A percentile compares a stretch with the other conserved stretches of the same genome.
Conservation (phyloP, 1,140 invertebrate species). For the Cepaea nemoralis region DNA sequence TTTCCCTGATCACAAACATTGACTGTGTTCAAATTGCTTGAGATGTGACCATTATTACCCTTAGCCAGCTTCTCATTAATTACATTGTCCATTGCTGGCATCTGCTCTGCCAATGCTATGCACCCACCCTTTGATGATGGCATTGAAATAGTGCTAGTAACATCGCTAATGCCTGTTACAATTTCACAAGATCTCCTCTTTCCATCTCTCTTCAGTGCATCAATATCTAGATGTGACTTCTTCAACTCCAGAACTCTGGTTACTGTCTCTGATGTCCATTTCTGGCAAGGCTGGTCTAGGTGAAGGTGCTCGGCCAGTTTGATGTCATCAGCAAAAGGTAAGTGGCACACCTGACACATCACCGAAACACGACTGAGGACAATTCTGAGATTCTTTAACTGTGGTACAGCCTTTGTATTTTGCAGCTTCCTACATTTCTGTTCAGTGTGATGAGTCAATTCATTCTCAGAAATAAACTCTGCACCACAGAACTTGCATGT, state of each 20-base stretch:
- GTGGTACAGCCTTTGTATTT: neutral
- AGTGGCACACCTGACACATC: neutral
- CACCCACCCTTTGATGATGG: neutral
- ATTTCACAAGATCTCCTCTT: neutral
- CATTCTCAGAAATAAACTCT: neutral
- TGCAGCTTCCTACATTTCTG: neutral
- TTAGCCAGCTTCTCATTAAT: too few relatives aligned
- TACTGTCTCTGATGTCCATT: neutral
- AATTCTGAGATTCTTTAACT: neutral
- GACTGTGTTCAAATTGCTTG: neutral
- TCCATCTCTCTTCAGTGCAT: neutral
- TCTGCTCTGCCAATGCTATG: neutral
- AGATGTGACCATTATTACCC: too few relatives aligned
- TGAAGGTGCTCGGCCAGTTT: neutral
- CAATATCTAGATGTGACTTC: neutral
- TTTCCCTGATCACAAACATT: neutral
- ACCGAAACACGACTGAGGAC: neutral
- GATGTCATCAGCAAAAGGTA: neutral
- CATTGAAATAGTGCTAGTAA: neutral
- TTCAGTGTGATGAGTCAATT: neutral
- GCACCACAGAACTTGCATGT: neutral
- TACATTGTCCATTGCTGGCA: neutral
- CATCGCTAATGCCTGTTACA: neutral
- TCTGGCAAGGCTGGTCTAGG: neutral
- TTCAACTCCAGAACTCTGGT: neutral